Evolutionary conservation across 2,113 vertebrate genomes (phyloP).

Genomic region (Melozone crissalis): DNA sequence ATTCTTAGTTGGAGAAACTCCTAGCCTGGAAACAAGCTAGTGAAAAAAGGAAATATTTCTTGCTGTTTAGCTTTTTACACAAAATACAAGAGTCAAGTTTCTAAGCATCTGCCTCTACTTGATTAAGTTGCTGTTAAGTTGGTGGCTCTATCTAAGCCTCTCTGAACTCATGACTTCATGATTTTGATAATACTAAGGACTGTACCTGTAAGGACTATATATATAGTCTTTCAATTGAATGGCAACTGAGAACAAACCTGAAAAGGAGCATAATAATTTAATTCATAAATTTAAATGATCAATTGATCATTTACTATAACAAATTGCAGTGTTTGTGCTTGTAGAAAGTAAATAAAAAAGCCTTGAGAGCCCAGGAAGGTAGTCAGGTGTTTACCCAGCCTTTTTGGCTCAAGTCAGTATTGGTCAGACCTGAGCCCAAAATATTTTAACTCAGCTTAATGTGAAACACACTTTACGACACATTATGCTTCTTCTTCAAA

Average conservation of each 20-base stretch:
- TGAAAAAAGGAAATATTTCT: not conserved
- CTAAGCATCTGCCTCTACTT: not conserved
- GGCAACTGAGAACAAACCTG: not conserved
- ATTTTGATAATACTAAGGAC: not conserved
- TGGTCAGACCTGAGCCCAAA: not conserved
- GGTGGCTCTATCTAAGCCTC: not conserved
- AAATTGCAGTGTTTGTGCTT: not conserved
- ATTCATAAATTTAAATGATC: not conserved
- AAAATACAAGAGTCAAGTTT: not conserved
- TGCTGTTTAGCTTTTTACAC: not conserved
- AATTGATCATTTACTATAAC: not conserved
- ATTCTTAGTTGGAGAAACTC: slow-evolving; percentile 12
- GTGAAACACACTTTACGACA: not conserved
- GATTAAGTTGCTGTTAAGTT: not conserved
- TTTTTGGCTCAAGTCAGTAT: not conserved
- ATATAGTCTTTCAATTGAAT: not conserved
- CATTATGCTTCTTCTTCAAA: not conserved
- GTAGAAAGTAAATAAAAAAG: not conserved
- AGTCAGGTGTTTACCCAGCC: not conserved
- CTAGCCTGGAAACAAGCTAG: slow-evolving; percentile 25
- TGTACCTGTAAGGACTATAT: not conserved
- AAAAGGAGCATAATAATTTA: not conserved
- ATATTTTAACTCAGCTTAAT: not conserved
- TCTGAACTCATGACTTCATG: not conserved
- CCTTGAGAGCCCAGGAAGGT: not conserved